These are phyloP conservation scores for Ianthella basta DNA, from an alignment of 37 sponge, comb jelly and placozoan species.

Conservation along the genomic window DNA sequence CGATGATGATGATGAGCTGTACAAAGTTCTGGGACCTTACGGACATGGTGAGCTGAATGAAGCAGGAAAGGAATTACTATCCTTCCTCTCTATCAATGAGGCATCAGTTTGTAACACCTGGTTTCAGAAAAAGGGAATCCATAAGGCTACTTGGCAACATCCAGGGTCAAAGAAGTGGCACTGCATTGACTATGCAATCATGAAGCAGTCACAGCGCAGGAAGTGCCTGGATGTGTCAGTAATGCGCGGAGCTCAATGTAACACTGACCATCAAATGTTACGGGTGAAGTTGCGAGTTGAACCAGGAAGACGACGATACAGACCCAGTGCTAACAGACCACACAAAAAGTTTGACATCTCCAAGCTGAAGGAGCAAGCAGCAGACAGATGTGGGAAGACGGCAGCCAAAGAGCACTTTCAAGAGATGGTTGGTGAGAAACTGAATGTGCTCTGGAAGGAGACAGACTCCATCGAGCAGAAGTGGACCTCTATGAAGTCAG, in stretches of 20 bases:
- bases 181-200: constrained; percentile 50
- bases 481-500: no score
- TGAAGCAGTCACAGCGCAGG: constrained; percentile 20
- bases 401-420: no score
- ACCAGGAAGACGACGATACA: no score
- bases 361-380: no score
- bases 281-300: constrained; percentile 21
- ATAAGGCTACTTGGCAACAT: constrained; percentile 48
- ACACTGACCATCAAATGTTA: constrained; percentile 34
- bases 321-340: no score
- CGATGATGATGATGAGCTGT: no score
- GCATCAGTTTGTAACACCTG: constrained; percentile 42
- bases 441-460: no score
- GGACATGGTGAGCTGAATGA: constrained; percentile 37
- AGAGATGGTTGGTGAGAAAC: no score
- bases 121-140: constrained; percentile 32
- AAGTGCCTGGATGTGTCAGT: constrained; percentile 44
- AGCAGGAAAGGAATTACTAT: constrained; percentile 40
- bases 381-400: no score
- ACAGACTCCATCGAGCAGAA: no score
- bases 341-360: no score
- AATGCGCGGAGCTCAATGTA: constrained; percentile 33
- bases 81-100: constrained; percentile 23
- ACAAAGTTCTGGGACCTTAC: no score
- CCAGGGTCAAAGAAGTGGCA: constrained; percentile 41